Evolutionary conservation across 64 coral and sea anemone genomes (phyloP).

Genomic region (Platygyra sinensis): DNA sequence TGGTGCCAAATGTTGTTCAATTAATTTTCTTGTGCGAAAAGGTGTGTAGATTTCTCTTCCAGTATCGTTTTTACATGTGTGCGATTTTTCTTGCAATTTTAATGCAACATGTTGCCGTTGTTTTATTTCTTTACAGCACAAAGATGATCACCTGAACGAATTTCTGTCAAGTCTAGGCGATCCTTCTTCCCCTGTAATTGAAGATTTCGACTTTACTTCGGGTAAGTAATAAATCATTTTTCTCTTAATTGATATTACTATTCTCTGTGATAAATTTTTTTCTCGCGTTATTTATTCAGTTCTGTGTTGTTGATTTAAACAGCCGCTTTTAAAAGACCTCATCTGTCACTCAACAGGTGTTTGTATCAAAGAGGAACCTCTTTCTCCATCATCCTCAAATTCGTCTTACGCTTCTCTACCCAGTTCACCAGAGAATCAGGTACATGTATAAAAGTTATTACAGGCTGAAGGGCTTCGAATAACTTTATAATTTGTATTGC

Average conservation of each 20-base stretch:
- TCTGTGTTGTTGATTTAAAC: background rate
- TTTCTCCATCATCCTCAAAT: constrained; percentile 63
- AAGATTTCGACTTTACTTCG: constrained; percentile 40
- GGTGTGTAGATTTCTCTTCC: background rate
- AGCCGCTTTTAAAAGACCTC: background rate
- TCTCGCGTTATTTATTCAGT: constrained; percentile 4
- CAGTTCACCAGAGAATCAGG: constrained; percentile 75
- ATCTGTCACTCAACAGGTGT: constrained; percentile 40
- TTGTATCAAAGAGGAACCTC: constrained; percentile 65
- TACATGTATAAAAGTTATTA: background rate
- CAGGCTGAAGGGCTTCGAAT: too few relatives aligned
- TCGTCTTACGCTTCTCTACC: constrained; percentile 63
- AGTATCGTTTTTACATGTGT: background rate
- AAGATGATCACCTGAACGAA: constrained; percentile 76
- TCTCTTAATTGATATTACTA: background rate
- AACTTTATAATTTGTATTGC: too few relatives aligned
- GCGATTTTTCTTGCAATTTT: constrained; percentile 16
- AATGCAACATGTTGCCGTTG: constrained; percentile 32
- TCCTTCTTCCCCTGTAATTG: constrained; percentile 55
- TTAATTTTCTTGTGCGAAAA: background rate
- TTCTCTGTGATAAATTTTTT: background rate
- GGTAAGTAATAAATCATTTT: background rate
- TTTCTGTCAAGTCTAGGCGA: constrained; percentile 86
- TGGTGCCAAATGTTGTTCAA: background rate
- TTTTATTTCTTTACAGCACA: constrained; percentile 58